These are phyloP conservation scores for Ctenopoma multispine DNA, from an alignment of 2,797 vertebrate species.

Conservation along the genomic window DNA sequence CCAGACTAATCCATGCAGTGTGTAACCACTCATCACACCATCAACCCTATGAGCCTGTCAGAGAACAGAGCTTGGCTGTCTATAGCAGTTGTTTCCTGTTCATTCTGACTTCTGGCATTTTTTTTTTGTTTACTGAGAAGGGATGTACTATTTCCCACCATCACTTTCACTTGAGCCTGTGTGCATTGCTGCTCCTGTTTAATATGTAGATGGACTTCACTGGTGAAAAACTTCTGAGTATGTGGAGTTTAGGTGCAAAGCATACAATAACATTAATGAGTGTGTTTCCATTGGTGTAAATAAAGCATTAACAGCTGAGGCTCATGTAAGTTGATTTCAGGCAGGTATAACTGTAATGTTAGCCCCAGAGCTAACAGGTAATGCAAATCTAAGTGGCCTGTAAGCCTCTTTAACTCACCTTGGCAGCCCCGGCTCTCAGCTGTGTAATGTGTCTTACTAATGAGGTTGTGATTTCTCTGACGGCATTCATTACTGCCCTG, in stretches of 20 bases:
- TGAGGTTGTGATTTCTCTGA: constrained; percentile 54
- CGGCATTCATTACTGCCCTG: constrained; percentile 45
- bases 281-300: constrained; percentile 3
- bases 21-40: neutral
- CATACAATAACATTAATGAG: neutral
- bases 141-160: too few relatives aligned
- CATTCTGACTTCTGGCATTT: too few relatives aligned
- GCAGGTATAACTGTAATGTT: neutral
- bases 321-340: neutral
- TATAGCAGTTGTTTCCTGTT: neutral
- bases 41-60: too few relatives aligned
- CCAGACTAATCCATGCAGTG: neutral
- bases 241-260: neutral
- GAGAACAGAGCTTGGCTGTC: neutral
- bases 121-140: neutral
- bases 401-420: constrained; percentile 26
- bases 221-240: neutral
- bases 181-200: neutral
- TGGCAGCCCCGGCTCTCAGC: constrained; percentile 29
- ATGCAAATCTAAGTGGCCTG: constrained; percentile 3
- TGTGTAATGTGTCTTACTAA: constrained; percentile 36
- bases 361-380: neutral
- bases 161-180: neutral
- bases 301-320: constrained; percentile 1
- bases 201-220: neutral